These are phyloP conservation scores for Petaurus breviceps DNA, from an alignment of 2,113 vertebrate species.

Conservation along the genomic window DNA sequence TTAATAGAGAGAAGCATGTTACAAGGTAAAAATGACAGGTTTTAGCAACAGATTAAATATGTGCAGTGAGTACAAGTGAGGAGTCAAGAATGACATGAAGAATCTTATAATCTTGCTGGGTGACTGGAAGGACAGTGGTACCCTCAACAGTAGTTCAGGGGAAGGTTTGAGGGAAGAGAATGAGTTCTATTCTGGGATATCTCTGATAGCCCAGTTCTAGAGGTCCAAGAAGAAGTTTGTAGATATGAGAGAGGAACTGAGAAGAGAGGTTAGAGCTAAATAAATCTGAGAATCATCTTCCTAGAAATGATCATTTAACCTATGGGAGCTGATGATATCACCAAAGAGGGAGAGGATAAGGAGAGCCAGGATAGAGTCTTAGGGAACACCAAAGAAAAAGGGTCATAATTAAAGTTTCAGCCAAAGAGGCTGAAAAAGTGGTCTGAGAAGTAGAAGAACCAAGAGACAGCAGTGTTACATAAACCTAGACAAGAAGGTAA, in stretches of 20 bases:
- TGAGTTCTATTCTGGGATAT: background rate
- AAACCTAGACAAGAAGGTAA: background rate
- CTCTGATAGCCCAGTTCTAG: background rate
- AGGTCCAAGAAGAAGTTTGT: background rate
- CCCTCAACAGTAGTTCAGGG: background rate
- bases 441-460: background rate
- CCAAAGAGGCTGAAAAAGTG: background rate
- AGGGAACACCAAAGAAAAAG: background rate
- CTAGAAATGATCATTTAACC: background rate
- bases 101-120: background rate
- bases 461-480: background rate
- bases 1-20: background rate
- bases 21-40: background rate
- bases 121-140: background rate
- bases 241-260: background rate
- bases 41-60: background rate
- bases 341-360: background rate
- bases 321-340: background rate
- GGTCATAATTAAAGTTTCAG: background rate
- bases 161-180: background rate
- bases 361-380: background rate
- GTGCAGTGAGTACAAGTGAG: background rate
- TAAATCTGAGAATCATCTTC: background rate
- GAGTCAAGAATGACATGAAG: background rate
- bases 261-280: background rate